Conservation (phyloP, 2,888 invertebrate genomes). For the Lysandra bellargus region DNA sequence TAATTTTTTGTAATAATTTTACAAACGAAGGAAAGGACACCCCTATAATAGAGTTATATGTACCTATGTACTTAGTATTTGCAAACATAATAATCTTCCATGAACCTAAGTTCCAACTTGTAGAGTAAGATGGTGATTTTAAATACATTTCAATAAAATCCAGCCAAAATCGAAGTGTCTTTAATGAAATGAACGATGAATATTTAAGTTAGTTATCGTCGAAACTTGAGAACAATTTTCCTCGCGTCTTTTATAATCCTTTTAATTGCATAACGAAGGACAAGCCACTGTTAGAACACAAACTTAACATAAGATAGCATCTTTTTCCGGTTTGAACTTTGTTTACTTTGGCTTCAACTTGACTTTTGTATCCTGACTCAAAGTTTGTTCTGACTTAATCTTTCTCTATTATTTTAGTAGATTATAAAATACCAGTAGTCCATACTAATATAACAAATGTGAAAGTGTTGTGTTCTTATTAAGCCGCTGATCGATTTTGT, state of each 20-base stretch:
- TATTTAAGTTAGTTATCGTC: background rate
- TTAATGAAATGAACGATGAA: background rate
- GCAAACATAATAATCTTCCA: background rate
- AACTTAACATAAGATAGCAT: background rate
- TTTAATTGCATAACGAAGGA: slow-evolving; percentile 15
- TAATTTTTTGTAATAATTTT: no score
- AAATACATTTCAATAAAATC: no score
- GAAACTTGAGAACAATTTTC: background rate
- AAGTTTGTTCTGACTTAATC: slow-evolving; percentile 5
- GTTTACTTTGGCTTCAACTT: background rate
- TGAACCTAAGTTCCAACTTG: background rate
- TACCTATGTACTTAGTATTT: background rate
- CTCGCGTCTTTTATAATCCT: background rate
- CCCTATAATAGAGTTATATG: no score
- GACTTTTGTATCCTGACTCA: background rate
- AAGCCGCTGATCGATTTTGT: no score
- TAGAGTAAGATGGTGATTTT: background rate
- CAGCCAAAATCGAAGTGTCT: background rate
- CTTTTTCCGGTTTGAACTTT: background rate
- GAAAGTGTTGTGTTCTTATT: no score
- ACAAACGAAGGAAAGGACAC: no score
- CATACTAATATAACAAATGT: no score
- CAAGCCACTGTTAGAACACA: background rate
- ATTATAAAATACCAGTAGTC: no score
- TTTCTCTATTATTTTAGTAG: background rate